Evolutionary conservation across 2,797 vertebrate genomes (phyloP).

Genomic region (Oreochromis grahami): DNA sequence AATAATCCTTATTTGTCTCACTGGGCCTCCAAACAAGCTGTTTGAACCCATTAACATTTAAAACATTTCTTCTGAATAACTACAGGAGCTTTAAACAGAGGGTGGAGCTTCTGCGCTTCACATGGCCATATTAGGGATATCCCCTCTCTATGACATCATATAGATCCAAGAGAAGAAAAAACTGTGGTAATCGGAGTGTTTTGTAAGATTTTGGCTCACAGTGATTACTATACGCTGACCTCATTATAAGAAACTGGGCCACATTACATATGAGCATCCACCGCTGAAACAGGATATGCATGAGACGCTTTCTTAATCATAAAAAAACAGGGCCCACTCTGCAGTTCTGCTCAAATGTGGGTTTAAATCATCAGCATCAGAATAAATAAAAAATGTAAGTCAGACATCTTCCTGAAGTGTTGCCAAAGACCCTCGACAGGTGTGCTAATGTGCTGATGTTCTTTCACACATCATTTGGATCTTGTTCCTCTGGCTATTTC

Average conservation of each 20-base stretch:
- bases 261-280: neutral
- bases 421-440: neutral
- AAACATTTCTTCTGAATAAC: neutral
- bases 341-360: neutral
- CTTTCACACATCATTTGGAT: conserved; percentile 1
- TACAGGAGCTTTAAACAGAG: neutral
- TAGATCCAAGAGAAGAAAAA: neutral
- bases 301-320: neutral
- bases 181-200: neutral
- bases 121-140: neutral
- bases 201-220: neutral
- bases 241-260: neutral
- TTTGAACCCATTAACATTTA: neutral
- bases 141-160: neutral
- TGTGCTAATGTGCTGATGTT: neutral
- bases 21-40: neutral
- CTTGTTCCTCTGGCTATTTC: neutral
- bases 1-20: too few species aligned
- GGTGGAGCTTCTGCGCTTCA: neutral
- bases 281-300: neutral
- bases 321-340: neutral
- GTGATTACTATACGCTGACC: neutral
- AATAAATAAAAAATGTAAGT: neutral
- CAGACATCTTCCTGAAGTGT: neutral
- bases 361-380: neutral